Conservation (phyloP, 1,140 invertebrate species). For the Papilio glaucus region DNA sequence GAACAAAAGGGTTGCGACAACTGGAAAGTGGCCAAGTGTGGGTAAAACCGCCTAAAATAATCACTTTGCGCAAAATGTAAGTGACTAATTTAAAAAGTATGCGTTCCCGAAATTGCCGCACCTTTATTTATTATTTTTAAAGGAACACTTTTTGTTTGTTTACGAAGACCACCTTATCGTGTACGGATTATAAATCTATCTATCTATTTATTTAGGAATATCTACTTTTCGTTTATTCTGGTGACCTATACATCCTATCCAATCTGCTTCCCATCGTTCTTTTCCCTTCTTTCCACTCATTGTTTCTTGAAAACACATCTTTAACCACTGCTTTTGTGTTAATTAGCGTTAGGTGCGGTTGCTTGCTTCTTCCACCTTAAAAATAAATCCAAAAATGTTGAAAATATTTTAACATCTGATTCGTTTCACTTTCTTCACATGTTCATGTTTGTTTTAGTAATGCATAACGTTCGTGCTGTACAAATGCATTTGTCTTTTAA, state of each 20-base stretch:
- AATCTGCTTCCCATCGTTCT: background rate
- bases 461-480: background rate
- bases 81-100: conserved; percentile 36
- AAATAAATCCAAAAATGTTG: background rate
- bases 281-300: background rate
- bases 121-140: conserved; percentile 27
- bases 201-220: too few relatives aligned
- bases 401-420: background rate
- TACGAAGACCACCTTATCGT: background rate
- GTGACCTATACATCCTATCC: conserved; percentile 4
- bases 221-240: too few relatives aligned
- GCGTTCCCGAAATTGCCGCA: conserved; percentile 13
- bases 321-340: background rate
- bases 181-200: too few relatives aligned
- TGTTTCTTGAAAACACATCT: background rate
- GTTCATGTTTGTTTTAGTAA: background rate
- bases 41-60: conserved; percentile 37
- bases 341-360: background rate
- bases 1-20: conserved; percentile 39
- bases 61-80: conserved; percentile 38
- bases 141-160: background rate
- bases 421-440: background rate
- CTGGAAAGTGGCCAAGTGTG: conserved; percentile 52
- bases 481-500: conserved; percentile 8
- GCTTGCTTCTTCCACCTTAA: background rate